Evolutionary conservation across 2,888 invertebrate genomes (phyloP).

Genomic region (Lordiphosa fenestrarum): DNA sequence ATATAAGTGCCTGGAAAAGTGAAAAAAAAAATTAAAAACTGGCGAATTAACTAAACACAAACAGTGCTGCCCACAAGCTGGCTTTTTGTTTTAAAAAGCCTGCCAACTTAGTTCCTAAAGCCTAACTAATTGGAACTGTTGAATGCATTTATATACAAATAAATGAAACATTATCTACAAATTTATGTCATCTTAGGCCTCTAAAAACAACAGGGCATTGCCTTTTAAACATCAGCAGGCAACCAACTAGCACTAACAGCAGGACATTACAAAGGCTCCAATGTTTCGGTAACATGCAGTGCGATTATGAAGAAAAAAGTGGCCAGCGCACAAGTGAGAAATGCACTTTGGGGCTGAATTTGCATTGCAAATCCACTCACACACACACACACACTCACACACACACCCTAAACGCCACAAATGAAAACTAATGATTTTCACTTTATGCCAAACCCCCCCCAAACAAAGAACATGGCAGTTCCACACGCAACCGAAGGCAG

Average conservation of each 20-base stretch:
- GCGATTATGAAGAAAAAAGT: not conserved
- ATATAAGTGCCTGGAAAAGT: not conserved
- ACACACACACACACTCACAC: conserved; percentile 3
- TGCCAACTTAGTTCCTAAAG: no score
- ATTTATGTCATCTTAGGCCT: no score
- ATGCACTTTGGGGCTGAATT: conserved; percentile 7
- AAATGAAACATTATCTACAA: no score
- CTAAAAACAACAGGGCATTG: no score
- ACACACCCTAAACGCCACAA: conserved; percentile 56
- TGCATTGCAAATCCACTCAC: conserved; percentile 8
- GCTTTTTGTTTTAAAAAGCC: no score
- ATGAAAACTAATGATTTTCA: conserved; percentile 69
- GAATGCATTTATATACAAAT: no score
- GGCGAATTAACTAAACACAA: not conserved
- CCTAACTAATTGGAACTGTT: not conserved
- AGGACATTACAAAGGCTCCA: conserved; percentile 44
- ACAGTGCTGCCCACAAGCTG: not conserved
- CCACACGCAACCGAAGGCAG: conserved; percentile 33
- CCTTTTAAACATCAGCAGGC: no score
- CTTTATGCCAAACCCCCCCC: conserved; percentile 36
- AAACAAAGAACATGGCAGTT: conserved; percentile 18
- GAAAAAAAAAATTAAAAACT: not conserved
- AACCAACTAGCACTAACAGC: conserved; percentile 39
- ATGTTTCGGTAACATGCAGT: conserved; percentile 46
- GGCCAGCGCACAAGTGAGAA: not conserved